Evolutionary conservation across 2,113 vertebrate genomes (phyloP), one percentile per base, ranked within the genome.

Genomic region (Nipponia nippon): DNA sequence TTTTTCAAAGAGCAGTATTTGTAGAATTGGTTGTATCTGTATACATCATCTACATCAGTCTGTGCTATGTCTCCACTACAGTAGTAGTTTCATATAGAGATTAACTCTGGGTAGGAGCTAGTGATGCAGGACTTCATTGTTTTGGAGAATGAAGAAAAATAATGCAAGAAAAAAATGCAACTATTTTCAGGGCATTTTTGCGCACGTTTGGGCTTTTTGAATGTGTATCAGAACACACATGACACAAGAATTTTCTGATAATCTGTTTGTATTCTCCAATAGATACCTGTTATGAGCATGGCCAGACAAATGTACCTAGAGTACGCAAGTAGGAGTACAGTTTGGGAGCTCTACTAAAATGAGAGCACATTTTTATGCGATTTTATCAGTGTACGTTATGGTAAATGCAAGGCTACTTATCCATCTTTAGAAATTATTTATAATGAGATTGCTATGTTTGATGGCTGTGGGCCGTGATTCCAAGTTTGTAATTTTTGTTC

Each of bases 351-450:
- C 26, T 34, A 19, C 32, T 65, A 18, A 58, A 77, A 49, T 30
- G 7, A 38, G 9, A 18, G 4, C 13, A 25, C 3, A 6, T 55
- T 75, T 84, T 73, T 11, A 17, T 49, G 52, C 0, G 1, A 36
- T 66, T 84, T 73, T 73, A 49, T 67, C 26, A 49, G n/a, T 20
- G 15, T 36, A 53, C 0, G 0, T 26, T 75, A 18, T 11, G 13
- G 27, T 18, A 75, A 80, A 75, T 50, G 19, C 13, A 25, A 69
- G 47, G 32, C 19, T 80, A 23, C 20, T 66, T 65, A 46, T 2
- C 8, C 15, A 17, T 44, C 49, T 72, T 66, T 32, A 52, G 34
- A 46, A 62, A 58, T 52, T 30, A 42, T 38, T 78, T 83, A 25
- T 34, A n/a, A 40, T 52, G 36, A 58, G 25, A 53, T 78, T 1